phyloP scores from a whole-genome alignment of 1,140 invertebrate genomes.

The Coptotermes formosanus region DNA sequence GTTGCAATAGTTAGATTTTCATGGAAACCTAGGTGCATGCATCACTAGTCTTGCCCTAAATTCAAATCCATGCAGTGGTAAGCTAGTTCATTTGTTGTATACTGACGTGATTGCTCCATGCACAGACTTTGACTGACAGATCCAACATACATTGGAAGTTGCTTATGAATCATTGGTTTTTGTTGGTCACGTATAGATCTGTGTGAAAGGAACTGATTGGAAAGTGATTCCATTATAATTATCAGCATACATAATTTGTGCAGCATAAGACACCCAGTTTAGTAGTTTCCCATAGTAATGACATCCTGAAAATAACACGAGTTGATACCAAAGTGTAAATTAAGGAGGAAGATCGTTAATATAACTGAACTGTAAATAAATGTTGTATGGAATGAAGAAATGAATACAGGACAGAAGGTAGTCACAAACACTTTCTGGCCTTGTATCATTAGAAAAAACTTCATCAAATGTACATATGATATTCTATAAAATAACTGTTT shows the following conservation, averaged over 20 bases:
- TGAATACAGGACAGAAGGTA: background rate
- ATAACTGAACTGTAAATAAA: conserved; percentile 8
- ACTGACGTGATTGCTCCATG: no score
- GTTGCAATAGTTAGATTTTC: no score
- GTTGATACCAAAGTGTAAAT: background rate
- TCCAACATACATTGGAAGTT: background rate
- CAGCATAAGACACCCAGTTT: background rate
- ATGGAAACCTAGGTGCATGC: no score
- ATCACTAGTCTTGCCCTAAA: no score
- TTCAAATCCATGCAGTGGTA: no score
- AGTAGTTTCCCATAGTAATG: conserved; percentile 16
- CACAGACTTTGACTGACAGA: background rate
- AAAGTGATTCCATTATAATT: background rate
- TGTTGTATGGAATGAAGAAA: background rate
- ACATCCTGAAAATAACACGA: conserved; percentile 1
- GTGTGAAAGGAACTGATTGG: background rate
- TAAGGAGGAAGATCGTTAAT: background rate
- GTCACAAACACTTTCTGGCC: background rate
- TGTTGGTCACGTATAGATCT: background rate
- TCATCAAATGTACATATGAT: conserved; percentile 23
- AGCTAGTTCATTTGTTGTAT: no score
- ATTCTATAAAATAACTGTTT: conserved; percentile 25
- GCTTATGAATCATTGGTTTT: background rate
- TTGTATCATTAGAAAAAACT: background rate
- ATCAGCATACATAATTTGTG: background rate